phyloP scores from a whole-genome alignment of 64 coral and sea anemone genomes.

The Porites lutea region DNA sequence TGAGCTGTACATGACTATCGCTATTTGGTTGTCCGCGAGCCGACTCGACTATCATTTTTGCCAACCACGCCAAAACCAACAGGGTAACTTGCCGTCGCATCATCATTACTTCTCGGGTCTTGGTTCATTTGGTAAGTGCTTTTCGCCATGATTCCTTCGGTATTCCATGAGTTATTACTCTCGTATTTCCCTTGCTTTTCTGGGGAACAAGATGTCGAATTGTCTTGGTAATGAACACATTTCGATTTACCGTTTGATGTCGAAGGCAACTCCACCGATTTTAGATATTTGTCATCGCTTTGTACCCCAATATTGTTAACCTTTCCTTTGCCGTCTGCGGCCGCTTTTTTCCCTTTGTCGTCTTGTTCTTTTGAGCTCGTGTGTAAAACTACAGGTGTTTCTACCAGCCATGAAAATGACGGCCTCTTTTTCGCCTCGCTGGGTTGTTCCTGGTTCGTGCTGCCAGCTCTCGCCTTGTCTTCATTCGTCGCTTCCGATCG shows the following conservation, averaged over 20 bases:
- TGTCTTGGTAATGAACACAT: background rate
- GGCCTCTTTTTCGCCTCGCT: background rate
- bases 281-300: background rate
- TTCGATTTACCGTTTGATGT: background rate
- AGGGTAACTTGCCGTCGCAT: background rate
- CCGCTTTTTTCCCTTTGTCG: background rate
- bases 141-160: background rate
- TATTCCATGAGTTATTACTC: background rate
- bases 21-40: background rate
- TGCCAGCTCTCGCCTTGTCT: background rate
- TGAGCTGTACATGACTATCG: background rate
- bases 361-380: background rate
- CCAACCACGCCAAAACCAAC: background rate
- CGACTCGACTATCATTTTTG: background rate
- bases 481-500: background rate
- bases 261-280: background rate
- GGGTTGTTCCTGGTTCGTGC: background rate
- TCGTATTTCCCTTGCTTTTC: background rate
- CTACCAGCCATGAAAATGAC: conserved; percentile 10
- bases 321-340: background rate
- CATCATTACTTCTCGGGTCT: no score
- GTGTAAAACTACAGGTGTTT: background rate
- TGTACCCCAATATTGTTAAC: background rate
- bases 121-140: no score
- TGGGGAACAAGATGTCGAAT: background rate